Base-by-base conservation (phyloP, 2,797 vertebrate genomes). In the Halcyon smyrnensis region DNA sequence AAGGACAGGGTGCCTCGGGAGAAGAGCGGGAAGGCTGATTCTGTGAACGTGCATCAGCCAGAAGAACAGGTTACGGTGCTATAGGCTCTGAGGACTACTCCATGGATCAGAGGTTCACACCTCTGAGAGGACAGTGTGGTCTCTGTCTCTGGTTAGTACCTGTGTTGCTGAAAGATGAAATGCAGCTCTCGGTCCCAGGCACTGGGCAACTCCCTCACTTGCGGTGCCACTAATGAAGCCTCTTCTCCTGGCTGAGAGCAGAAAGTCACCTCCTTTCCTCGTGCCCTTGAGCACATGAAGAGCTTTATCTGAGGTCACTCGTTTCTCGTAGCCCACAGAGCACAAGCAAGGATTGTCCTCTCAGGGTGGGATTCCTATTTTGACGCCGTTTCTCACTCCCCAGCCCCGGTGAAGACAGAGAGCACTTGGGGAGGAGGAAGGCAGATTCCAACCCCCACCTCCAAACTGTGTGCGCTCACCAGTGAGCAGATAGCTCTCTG, bases 61-160 rank as follows among this genome's bases (percentile, higher is more conserved):
- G 79, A 63, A 51, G 79, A 59, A 50, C 41, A 46, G 13, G 11
- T 69, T 50, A 19, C 0, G 2, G 25, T 59, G 64, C 60, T 81
- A 36, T 74, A 54, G 34, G 30, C 18, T 80, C n/a, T 28, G 20
- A 57, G 30, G 15, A 54, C 43, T 41, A 68, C 30, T 9, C 57
- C 15, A 2, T 1, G 1, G 8, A 15, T 1, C 3, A 3, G 25
- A 45, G 68, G 28, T 36, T 83, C 28, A 37, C 14, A 12, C 37
- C 37, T 37, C 37, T 37, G 37, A 37, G 37, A 37, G 23, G 45
- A 30, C n/a, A 51, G 14, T 2, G 11, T 41, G 13, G 9, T 69
- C 11, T 24, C 17, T 63, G 8, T 67, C 12, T 56, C 48, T 45
- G 64, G 45, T 65, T 43, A 56, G 45, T 37, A 21, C 27, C 32